phyloP scores from a whole-genome alignment of 2,113 vertebrate species.

The Polypterus bichir region DNA sequence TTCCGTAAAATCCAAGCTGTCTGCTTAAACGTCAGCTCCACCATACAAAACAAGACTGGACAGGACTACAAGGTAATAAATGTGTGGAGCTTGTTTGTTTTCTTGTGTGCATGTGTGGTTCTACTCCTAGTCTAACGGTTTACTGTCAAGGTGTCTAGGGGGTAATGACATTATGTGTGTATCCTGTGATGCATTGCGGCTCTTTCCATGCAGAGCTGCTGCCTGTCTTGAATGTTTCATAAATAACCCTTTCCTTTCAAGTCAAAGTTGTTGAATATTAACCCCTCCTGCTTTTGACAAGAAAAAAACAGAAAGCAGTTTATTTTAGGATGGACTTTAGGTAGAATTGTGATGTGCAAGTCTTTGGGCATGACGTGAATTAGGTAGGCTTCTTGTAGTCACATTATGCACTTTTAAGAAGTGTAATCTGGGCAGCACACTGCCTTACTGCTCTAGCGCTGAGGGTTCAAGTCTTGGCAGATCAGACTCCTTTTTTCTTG shows the following conservation, averaged over 20 bases:
- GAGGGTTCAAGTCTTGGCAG: no score
- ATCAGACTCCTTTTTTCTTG: no score
- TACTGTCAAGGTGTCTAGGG: not conserved
- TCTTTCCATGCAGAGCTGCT: no score
- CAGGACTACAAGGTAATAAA: slow-evolving; percentile 74
- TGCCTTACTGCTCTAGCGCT: no score
- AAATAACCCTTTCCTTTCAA: no score
- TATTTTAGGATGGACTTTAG: no score
- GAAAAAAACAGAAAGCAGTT: not conserved
- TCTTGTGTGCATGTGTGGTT: not conserved
- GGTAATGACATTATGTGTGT: not conserved
- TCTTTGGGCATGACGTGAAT: no score
- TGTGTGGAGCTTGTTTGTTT: not conserved
- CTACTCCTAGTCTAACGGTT: not conserved
- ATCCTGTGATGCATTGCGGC: not conserved
- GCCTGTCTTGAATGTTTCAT: no score
- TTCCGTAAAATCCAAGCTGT: slow-evolving; percentile 93
- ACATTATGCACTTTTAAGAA: no score
- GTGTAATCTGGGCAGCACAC: no score
- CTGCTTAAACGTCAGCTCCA: slow-evolving; percentile 81
- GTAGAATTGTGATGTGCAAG: no score
- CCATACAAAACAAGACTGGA: slow-evolving; percentile 77
- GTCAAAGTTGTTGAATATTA: not conserved
- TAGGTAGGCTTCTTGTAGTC: no score
- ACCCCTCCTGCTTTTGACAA: not conserved